Evolutionary conservation across 1,140 invertebrate genomes (phyloP).

Genomic region (Hydropsyche tenuis): DNA sequence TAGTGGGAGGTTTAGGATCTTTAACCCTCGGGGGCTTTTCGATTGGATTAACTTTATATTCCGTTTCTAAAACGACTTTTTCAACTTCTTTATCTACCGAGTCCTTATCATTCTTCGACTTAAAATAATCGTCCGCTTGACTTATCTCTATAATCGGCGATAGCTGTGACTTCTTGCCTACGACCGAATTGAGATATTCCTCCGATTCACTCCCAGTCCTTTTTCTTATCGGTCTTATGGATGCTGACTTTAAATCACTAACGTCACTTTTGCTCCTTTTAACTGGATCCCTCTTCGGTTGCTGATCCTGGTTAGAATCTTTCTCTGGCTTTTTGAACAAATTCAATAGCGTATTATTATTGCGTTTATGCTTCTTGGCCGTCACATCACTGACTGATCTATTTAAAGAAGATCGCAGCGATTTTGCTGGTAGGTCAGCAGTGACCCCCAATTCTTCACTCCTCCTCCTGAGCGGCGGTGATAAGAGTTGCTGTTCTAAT

Average conservation of each 20-base stretch:
- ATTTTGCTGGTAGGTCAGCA: conserved; percentile 40
- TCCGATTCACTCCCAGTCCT: conserved; percentile 62
- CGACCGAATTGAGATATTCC: conserved; percentile 62
- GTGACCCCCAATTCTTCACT: conserved; percentile 56
- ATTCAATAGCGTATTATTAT: conserved; percentile 65
- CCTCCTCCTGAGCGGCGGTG: conserved; percentile 51
- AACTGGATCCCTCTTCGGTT: conserved; percentile 58
- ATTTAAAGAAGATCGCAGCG: conserved; percentile 53
- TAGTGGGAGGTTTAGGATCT: conserved; percentile 56
- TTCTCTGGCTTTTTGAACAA: conserved; percentile 64
- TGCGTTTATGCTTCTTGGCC: conserved; percentile 56
- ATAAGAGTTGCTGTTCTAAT: conserved; percentile 56
- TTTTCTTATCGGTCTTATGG: conserved; percentile 61
- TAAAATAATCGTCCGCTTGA: conserved; percentile 72
- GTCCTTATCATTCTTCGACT: conserved; percentile 50
- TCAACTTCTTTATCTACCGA: conserved; percentile 8
- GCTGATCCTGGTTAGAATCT: conserved; percentile 51
- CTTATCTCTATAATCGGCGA: conserved; percentile 78
- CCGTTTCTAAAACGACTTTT: conserved; percentile 40
- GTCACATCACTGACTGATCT: conserved; percentile 65
- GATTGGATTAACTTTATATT: conserved; percentile 60
- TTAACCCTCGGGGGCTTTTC: conserved; percentile 59
- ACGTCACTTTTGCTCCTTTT: conserved; percentile 75
- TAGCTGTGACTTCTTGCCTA: conserved; percentile 70
- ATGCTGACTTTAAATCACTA: conserved; percentile 63